These are phyloP conservation scores for Megaceryle maxima DNA, from an alignment of 2,113 vertebrate species.

Conservation along the genomic window DNA sequence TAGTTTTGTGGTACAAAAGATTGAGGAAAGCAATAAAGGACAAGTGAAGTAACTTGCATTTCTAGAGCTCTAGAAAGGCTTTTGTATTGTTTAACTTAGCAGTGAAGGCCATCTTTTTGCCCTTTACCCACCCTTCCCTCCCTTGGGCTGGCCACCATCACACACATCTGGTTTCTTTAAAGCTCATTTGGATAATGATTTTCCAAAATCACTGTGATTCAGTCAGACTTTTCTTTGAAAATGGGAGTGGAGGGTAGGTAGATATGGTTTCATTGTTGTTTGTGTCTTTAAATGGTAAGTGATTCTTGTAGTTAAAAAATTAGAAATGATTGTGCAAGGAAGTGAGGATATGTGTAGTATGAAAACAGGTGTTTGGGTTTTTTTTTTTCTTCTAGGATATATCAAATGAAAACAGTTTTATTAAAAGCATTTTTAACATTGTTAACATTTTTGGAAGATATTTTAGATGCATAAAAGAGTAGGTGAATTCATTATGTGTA, in stretches of 20 bases:
- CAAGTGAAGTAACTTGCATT: not conserved
- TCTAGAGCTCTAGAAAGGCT: not conserved
- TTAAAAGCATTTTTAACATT: not conserved
- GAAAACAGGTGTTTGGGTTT: not conserved
- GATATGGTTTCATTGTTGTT: not conserved
- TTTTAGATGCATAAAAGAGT: not conserved
- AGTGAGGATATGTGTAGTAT: not conserved
- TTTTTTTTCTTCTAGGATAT: not conserved
- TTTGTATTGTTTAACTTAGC: not conserved
- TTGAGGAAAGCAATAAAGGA: not conserved
- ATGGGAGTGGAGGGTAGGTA: not conserved
- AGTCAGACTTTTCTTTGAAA: not conserved
- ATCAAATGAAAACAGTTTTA: not conserved
- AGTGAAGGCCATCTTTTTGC: not conserved
- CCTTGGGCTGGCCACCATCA: not conserved
- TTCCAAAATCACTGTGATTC: not conserved
- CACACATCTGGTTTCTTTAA: not conserved
- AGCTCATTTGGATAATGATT: not conserved
- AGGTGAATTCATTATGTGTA: not conserved
- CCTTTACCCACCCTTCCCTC: not conserved
- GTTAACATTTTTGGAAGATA: not conserved
- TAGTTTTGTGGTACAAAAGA: not conserved
- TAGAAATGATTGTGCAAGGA: not conserved
- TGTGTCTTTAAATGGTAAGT: not conserved
- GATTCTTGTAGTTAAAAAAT: not conserved